Conservation (phyloP, 2,797 vertebrate species). For the Eulemur albifrons region DNA sequence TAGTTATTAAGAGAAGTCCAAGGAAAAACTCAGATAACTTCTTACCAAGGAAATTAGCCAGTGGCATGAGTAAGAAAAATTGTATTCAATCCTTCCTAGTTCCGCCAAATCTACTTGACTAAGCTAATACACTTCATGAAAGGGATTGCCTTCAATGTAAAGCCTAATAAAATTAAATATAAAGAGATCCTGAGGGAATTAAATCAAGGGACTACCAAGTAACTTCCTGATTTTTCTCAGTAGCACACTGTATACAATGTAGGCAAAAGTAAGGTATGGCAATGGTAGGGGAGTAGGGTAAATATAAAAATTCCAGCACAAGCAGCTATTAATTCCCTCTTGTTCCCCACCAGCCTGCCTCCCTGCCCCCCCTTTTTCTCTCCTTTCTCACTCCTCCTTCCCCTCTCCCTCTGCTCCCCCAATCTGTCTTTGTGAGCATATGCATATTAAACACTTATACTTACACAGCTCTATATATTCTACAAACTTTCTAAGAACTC, state of each 20-base stretch:
- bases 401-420: background rate
- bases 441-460: background rate
- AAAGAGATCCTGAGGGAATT: conserved; percentile 70
- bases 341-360: accelerated
- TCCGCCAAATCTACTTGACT: conserved; percentile 60
- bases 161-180: conserved; percentile 77
- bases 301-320: background rate
- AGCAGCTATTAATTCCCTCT: background rate
- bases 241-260: background rate
- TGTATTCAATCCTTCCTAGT: conserved; percentile 64
- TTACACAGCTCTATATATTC: background rate
- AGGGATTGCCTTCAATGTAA: conserved; percentile 67
- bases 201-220: conserved; percentile 69
- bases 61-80: background rate
- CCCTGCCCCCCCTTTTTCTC: too few relatives aligned
- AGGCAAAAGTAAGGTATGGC: background rate
- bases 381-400: background rate
- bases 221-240: conserved; percentile 52
- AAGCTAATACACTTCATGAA: conserved; percentile 63
- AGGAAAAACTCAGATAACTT: background rate
- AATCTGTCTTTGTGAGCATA: background rate
- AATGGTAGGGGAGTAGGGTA: accelerated
- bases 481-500: background rate
- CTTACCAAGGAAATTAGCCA: conserved; percentile 49
- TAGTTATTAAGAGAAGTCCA: background rate